Evolutionary conservation across 2,797 vertebrate species (phyloP), one percentile per base, ranked within the genome.

Genomic region (Acrossocheilus fasciatus): DNA sequence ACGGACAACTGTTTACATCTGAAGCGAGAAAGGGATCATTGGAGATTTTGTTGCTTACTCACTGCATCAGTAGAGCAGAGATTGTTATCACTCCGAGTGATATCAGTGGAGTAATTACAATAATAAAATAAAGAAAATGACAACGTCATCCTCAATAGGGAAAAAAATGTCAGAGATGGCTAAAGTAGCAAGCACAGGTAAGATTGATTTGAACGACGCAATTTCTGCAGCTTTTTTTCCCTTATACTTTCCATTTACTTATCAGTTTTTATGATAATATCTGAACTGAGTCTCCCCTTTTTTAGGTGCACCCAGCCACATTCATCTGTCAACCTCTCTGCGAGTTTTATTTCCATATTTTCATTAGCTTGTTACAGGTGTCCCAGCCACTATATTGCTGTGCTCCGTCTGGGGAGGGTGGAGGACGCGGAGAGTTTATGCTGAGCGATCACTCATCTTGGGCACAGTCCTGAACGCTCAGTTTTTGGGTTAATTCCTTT

Each of bases 1-100:
- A 73, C 52, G 77, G 68, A 80, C 41, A 72, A 86, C 77, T 74
- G 84, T 81, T 50, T 81, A 81, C 77, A 81, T 86, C 30, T 86
- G 68, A 39, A 74, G 68, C 6, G 30, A 81, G 84, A 81, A 73
- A 73, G 66, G 75, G 64, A 85, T 70, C 83, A 85, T 70, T 45
- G 75, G 66, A 85, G 69, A 81, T 64, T 50, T 74, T 74, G 50
- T 81, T 66, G 54, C 26, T 70, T 73, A 54, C 68, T 77, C 83
- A 15, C 69, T 73, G 77, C 57, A 52, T 50, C 68, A 81, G 77
- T 52, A 64, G 30, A 74, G 47, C 66, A 72, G 4, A 78, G 76
- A 85, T 70, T 79, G 64, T 59, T 78, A 85, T 85, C 66, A 75
- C 54, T 45, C 26, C 45, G 66, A 83, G 70, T 83, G n/a, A 74